Evolutionary conservation across 2,113 vertebrate species (phyloP).

Genomic region (Hippocampus comes): DNA sequence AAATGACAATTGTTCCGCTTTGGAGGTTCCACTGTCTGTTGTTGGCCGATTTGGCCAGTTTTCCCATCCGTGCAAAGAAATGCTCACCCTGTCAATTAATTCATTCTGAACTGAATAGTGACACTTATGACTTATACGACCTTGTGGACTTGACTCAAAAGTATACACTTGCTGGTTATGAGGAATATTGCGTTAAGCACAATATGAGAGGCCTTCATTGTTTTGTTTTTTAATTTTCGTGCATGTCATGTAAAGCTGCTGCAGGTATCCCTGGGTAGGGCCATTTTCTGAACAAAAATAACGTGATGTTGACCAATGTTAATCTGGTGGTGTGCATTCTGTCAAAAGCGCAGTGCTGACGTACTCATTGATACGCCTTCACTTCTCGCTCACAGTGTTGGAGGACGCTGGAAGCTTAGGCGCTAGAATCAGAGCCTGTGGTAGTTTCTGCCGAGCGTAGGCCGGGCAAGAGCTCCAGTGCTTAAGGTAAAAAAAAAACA

Average conservation of each 20-base stretch:
- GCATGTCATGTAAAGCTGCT: constrained; percentile 66
- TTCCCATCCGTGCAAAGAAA: constrained; percentile 42
- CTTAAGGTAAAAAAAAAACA: constrained; percentile 82
- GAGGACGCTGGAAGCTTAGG: constrained; percentile 99
- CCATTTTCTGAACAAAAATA: constrained; percentile 10
- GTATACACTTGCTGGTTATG: constrained; percentile 32
- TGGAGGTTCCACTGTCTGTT: constrained; percentile 1
- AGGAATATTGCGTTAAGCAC: constrained; percentile 35
- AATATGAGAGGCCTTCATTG: neutral
- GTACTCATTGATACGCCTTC: constrained; percentile 83
- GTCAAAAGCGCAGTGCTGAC: constrained; percentile 66
- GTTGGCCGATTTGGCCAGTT: neutral
- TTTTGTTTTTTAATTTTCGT: constrained; percentile 13
- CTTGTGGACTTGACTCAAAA: constrained; percentile 5
- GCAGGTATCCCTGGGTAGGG: constrained; percentile 34
- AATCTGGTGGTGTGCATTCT: constrained; percentile 66
- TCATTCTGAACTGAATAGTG: constrained; percentile 33
- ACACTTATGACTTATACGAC: constrained; percentile 34
- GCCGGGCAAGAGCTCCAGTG: constrained; percentile 96
- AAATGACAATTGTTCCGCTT: neutral
- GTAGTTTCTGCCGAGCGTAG: constrained; percentile 99
- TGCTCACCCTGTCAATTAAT: constrained; percentile 65
- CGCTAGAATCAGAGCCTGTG: constrained; percentile 98
- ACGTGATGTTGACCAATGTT: constrained; percentile 11
- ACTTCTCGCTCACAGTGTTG: constrained; percentile 99